Evolutionary conservation across 2,113 vertebrate species (phyloP).

Genomic region (Sminthopsis crassicaudata): DNA sequence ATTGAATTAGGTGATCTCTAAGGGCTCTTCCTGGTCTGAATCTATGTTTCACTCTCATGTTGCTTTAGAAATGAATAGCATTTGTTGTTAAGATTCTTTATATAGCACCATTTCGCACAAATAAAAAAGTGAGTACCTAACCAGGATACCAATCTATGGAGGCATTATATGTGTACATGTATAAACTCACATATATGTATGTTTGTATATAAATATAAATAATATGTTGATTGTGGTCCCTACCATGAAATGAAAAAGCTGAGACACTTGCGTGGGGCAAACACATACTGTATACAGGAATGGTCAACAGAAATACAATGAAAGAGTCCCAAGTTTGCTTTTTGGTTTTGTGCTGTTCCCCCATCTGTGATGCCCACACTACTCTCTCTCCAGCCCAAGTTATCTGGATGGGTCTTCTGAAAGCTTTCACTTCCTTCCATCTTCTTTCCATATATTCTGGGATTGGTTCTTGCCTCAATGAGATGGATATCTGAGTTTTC

Average conservation of each 20-base stretch:
- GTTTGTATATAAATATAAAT: not conserved
- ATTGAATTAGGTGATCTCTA: not conserved
- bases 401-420: not conserved
- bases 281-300: constrained; percentile 10
- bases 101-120: not conserved
- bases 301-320: not conserved
- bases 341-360: not conserved
- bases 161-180: not conserved
- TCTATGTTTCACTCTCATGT: not conserved
- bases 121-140: not conserved
- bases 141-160: not conserved
- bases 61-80: not conserved
- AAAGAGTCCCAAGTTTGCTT: not conserved
- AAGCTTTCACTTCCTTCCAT: not conserved
- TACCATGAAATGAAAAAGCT: constrained; percentile 53
- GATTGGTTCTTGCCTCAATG: not conserved
- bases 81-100: not conserved
- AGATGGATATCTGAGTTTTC: not conserved
- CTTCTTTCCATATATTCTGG: not conserved
- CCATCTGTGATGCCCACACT: not conserved
- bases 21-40: not conserved
- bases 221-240: constrained; percentile 7
- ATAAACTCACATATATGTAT: not conserved
- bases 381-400: not conserved
- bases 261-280: constrained; percentile 48